Base-by-base conservation (phyloP, 2,113 vertebrate species). In the Ornithorhynchus anatinus region DNA sequence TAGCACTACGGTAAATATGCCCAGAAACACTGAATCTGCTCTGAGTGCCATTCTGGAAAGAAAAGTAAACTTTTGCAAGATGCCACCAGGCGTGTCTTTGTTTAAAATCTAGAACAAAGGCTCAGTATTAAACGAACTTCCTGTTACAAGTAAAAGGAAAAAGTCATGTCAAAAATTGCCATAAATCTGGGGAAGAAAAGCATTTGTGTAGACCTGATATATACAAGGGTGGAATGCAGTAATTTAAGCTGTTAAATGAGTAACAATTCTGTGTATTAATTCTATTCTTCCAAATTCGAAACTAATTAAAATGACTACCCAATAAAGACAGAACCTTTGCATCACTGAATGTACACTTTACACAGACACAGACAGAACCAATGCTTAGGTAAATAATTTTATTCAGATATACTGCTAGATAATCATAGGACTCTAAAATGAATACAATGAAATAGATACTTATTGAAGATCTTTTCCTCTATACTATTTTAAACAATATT, bases 1-100 rank as follows among this genome's bases (percentile, higher is more conserved):
- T 77, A 73, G 80, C 84, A 88, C 87, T 87, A 69, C 62, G 47
- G 87, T 88, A 92, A 92, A 89, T 82, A 90, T 87, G 90, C 81
- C 79, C 79, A 75, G 78, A 64, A 71, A 25, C 23, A 71, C n/a
- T n/a, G 53, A 83, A 75, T 72, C 80, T 80, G 74, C 80, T 67
- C 84, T 65, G 91, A 94, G 89, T 87, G 75, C 15, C 59, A 79
- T 68, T 87, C 88, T 42, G 44, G 77, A 48, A 76, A 88, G 23
- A 72, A 69, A 80, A 60, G 32, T 10, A 51, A 12, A 76, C 37
- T 72, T 82, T 56, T 64, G 76, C 81, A 72, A 92, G 77, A 72
- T 84, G 88, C 89, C 80, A 89, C 56, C 61, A 75, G 82, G 77
- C 72, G 75, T 81, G 76, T 60, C 37, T 84, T 89, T 87, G 79